Base-by-base conservation (phyloP, 2,113 vertebrate species). In the Brienomyrus longianalis region DNA sequence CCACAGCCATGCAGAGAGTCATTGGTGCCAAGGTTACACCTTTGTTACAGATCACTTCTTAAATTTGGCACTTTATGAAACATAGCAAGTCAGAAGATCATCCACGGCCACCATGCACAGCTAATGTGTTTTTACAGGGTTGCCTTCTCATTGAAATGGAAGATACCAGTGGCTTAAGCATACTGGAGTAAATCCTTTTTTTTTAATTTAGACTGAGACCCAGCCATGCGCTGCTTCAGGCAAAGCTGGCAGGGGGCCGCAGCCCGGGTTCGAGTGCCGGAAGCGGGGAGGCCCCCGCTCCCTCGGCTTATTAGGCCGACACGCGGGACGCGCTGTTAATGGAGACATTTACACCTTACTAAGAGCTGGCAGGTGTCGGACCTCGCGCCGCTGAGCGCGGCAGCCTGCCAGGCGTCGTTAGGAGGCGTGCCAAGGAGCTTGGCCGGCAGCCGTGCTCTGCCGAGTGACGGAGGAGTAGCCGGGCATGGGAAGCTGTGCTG, bases 271-370 rank as follows among this genome's bases (percentile, higher is more conserved):
- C 91, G 93, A 92, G 91, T 88, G 92, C 92, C 94, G 94, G 91
- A 52, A 21, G 23, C 92, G 88, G 93, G 91, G 90, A 96, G 96
- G 96, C 96, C 96, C 96, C 92, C 92, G 96, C 90, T 96, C 96
- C 96, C 96, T 96, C 95, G 95, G 97, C 97, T 93, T 96, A 95
- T 97, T 97, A 94, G 94, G 96, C 95, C 94, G 93, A 97, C 97
- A 96, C 96, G 94, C 93, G 94, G 96, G 96, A 96, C 94, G 94
- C 96, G 95, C 92, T 96, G 96, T 96, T 99, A 98, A 99, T 98
- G 98, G 97, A 99, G 97, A 99, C 97, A 96, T 98, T 97, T 97
- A 97, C 97, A 98, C 96, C 96, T 98, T 97, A 96, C 97, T 97
- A 97, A 97, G 96, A 98, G 97, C 98, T 98, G 98, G 97, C 98